These are phyloP conservation scores for Aythya fuligula DNA, from an alignment of 2,797 vertebrate species.

Conservation along the genomic window DNA sequence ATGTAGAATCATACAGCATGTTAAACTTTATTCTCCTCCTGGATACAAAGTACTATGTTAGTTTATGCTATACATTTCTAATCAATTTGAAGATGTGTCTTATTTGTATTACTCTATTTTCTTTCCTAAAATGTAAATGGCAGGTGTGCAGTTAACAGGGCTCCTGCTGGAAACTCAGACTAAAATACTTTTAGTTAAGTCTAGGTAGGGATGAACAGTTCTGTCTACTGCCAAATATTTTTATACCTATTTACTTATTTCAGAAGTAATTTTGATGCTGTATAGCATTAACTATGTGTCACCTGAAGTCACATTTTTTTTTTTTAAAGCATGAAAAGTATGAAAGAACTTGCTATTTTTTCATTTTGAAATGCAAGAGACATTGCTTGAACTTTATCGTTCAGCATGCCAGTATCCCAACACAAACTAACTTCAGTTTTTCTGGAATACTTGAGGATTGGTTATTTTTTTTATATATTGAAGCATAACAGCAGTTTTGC, in stretches of 20 bases:
- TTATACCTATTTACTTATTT: conserved; percentile 48
- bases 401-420: neutral
- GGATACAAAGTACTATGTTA: neutral
- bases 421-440: neutral
- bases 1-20: conserved; percentile 74
- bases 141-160: neutral
- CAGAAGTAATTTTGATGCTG: conserved; percentile 70
- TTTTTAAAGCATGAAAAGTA: neutral
- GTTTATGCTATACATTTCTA: neutral
- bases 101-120: neutral
- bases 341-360: neutral
- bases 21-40: neutral
- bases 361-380: neutral
- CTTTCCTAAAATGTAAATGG: neutral
- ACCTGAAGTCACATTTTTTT: neutral
- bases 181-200: neutral
- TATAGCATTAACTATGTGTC: neutral
- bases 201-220: neutral
- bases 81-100: neutral
- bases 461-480: neutral
- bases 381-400: neutral
- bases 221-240: neutral
- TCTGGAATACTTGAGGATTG: neutral
- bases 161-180: neutral
- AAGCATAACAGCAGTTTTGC: neutral